Percentiles rank a stretch among this genome's conserved stretches.
phyloP scores from a whole-genome alignment of 2,113 vertebrate species.

The Reinhardtius hippoglossoides region DNA sequence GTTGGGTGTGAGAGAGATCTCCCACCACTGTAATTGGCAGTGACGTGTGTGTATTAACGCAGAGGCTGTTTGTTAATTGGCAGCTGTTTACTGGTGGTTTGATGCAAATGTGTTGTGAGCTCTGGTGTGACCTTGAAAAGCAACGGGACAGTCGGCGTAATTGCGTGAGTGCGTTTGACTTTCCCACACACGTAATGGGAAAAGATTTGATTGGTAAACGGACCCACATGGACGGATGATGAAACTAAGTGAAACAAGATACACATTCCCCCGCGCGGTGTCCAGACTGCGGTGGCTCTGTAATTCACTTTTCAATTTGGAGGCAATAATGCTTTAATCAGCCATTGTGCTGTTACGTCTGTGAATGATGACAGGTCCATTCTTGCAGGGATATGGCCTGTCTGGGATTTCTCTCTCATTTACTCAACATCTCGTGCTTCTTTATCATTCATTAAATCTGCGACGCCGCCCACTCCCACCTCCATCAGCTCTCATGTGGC shows the following conservation, averaged over 20 bases:
- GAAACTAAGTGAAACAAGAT: constrained; percentile 67
- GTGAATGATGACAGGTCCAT: constrained; percentile 23
- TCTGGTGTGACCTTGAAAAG: constrained; percentile 67
- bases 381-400: background rate
- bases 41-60: constrained; percentile 64
- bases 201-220: constrained; percentile 67
- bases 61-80: constrained; percentile 72
- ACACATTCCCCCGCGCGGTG: constrained; percentile 42
- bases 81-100: constrained; percentile 69
- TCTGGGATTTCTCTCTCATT: background rate
- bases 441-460: too few species aligned
- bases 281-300: constrained; percentile 37
- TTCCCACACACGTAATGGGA: constrained; percentile 50
- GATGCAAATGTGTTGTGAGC: constrained; percentile 71
- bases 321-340: constrained; percentile 57
- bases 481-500: background rate
- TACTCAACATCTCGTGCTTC: too few species aligned
- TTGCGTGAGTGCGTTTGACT: constrained; percentile 18
- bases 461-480: too few species aligned
- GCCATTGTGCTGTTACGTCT: constrained; percentile 30
- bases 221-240: constrained; percentile 57
- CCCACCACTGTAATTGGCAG: constrained; percentile 51
- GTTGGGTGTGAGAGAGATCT: constrained; percentile 44
- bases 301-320: constrained; percentile 54
- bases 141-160: background rate